Percentiles rank a stretch among this genome's conserved stretches.
These are phyloP conservation scores for Pachymerium ferrugineum DNA, from an alignment of 2,888 invertebrate genomes.

Conservation along the genomic window DNA sequence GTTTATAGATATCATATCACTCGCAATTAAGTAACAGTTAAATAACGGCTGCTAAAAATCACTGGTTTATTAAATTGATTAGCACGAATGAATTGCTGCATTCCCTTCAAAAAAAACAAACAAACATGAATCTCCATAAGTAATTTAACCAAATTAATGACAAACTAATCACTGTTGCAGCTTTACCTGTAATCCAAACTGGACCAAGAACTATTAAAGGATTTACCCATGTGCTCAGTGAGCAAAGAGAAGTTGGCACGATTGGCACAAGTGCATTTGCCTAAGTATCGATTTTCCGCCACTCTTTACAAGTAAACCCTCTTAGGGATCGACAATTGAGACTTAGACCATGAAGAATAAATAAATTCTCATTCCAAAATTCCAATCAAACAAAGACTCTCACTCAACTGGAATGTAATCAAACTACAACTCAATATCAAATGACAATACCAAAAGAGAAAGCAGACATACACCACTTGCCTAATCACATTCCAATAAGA, in stretches of 20 bases:
- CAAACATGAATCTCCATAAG: not conserved
- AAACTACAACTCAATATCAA: not conserved
- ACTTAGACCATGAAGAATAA: not conserved
- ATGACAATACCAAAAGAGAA: not conserved
- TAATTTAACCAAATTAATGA: not conserved
- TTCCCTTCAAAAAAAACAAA: no score
- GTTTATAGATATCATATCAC: no score
- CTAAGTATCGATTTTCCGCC: not conserved
- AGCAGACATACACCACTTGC: no score
- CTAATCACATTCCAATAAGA: not conserved
- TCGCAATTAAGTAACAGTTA: no score
- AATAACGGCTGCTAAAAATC: no score
- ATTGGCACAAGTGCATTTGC: not conserved
- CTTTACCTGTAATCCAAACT: not conserved
- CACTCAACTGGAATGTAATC: not conserved
- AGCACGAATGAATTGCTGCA: no score
- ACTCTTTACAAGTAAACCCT: not conserved
- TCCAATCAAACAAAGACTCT: not conserved
- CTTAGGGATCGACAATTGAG: not conserved
- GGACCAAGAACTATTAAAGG: constrained; percentile 1
- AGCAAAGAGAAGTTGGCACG: not conserved
- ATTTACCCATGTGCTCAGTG: not conserved
- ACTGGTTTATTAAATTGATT: no score
- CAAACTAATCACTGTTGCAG: not conserved
- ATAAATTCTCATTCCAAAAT: not conserved